phyloP scores from a whole-genome alignment of 37 sponge, comb jelly and placozoan species.

The Geodia barretti region DNA sequence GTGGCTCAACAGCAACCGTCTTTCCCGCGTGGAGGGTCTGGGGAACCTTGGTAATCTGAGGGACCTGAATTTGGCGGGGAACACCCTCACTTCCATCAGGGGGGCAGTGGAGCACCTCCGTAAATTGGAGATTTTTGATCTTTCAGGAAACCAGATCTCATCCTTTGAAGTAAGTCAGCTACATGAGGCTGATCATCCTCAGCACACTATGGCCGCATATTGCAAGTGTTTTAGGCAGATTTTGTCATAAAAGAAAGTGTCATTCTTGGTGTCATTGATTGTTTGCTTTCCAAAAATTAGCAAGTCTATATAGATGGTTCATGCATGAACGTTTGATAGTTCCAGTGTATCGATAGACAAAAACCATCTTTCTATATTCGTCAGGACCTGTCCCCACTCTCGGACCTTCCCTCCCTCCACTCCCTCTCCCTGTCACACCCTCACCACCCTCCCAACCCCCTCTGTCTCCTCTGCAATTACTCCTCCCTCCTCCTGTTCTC shows the following conservation, averaged over 20 bases:
- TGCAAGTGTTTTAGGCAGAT: no score
- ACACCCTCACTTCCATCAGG: conserved; percentile 62
- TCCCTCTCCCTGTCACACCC: conserved; percentile 83
- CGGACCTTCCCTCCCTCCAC: conserved; percentile 33
- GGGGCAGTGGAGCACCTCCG: conserved; percentile 36
- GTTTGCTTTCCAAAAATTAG: no score
- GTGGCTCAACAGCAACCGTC: conserved; percentile 84
- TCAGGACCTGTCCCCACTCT: conserved; percentile 54
- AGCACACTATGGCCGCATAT: no score
- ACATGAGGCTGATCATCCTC: not conserved
- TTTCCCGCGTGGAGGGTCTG: conserved; percentile 74
- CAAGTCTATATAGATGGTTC: no score
- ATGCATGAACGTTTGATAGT: no score
- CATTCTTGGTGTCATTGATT: no score
- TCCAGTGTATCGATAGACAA: no score
- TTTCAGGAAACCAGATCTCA: conserved; percentile 76
- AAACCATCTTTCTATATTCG: not conserved
- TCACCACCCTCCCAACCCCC: conserved; percentile 68
- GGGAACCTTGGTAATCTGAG: conserved; percentile 24
- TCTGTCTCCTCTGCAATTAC: conserved; percentile 84
- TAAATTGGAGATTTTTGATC: conserved; percentile 55
- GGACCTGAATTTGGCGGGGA: conserved; percentile 82
- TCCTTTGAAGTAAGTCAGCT: conserved; percentile 55
- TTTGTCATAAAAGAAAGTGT: no score
- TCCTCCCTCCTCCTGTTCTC: conserved; percentile 83